Evolutionary conservation across 2,797 vertebrate genomes (phyloP), one percentile per base, ranked within the genome.

Genomic region (Spondyliosoma cantharus): DNA sequence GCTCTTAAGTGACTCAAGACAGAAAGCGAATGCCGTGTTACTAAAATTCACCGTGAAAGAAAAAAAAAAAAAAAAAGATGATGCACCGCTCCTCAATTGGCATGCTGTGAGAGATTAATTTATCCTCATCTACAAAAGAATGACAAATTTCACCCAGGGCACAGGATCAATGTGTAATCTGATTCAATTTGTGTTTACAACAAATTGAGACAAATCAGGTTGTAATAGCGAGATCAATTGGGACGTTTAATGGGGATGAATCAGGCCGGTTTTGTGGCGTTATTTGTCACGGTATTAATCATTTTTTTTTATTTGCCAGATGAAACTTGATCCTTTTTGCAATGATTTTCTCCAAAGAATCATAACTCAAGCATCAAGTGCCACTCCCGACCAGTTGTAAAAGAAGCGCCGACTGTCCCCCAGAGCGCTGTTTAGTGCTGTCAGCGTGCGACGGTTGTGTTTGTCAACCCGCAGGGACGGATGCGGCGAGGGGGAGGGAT

Each of bases 201-300:
- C 86, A 90, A 91, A 93, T 89, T 84, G 88, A 94, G 90, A 93
- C 88, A 74, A 91, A 93, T 91, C 87, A 81, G 71, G 69, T 69
- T 74, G 67, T 78, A 77, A 82, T 81, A 74, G 59, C 46, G 46
- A 71, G 78, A 83, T 91, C 85, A 86, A 88, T 87, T 71, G 46
- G 16, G 58, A 63, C 59, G 0, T 80, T 71, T 73, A 87, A 82
- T 53, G 53, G 70, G 75, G 70, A 86, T 48, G 25, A 74, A 86
- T 78, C 4, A 46, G 78, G 80, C 32, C 13, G 5, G 16, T 57
- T 32, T 37, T 37, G 72, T 83, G 74, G 58, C 66, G 5, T 54
- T 62, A 57, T 84, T 85, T 81, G 74, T 84, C 79, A 61, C 58
- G 0, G 14, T 80, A 83, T 91, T 27, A 78, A 87, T 91, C 49